Base-by-base conservation (phyloP, 2,888 invertebrate species). In the Smittia aterrima region DNA sequence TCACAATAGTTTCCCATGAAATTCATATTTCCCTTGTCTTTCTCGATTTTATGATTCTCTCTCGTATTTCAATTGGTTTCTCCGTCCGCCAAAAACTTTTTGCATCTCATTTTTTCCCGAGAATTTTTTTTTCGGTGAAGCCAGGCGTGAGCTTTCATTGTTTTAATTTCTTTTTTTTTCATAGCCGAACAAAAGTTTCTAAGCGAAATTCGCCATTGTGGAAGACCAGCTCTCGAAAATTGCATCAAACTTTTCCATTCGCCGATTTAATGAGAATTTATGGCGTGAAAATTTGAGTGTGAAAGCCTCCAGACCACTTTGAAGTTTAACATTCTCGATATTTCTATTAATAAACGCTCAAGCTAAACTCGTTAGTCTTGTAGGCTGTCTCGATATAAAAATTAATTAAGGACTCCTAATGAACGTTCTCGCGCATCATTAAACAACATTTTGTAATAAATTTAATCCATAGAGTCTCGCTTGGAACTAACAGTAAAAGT, bases 371-470 rank as follows among this genome's bases (percentile, higher is more conserved):
- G 32, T 32, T 9, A n/a, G n/a, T 32, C 32, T 6, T 6, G 4
- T 32, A 32, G 9, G 9, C 32, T 32, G 32, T 32, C 32, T 32
- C 32, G 32, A 47, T 2, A n/a, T n/a, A 47, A 16, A 47, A 47
- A 47, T 13, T 47, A 47, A 47, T 47, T 47, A 47, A 47, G n/a
- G n/a, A 6, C 16, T n/a, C 47, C 16, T 47, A 47, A 47, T 47
- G 47, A 47, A 47, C 11, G 16, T 47, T 47, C 16, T 47, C 47
- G 47, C 47, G 47, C 47, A n/a, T 47, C 47, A 47, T 47, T 47
- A 47, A 47, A 47, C 47, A n/a, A n/a, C 47, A 16, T 47, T n/a
- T 47, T n/a, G 47, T 47, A 47, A 47, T 47, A 47, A 47, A 47
- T 47, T 47, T n/a, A 47, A 47, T 47, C 47, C 47, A 47, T 2